Percentiles rank a stretch among this genome's conserved stretches.
Evolutionary conservation across 1,140 invertebrate species (phyloP).

Genomic region (Triops longicaudatus): DNA sequence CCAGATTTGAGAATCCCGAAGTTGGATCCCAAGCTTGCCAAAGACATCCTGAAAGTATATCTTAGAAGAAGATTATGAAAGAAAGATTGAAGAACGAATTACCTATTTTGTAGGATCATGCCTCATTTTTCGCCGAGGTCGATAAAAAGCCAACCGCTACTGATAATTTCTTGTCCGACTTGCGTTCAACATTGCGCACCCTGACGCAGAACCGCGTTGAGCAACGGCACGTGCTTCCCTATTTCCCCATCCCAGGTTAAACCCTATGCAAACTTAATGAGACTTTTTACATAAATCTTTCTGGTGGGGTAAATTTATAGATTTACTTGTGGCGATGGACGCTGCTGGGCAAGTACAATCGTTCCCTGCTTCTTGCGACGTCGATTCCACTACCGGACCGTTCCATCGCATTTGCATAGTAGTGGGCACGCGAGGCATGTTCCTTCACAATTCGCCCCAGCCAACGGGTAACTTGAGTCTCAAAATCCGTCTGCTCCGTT

Average conservation of each 20-base stretch:
- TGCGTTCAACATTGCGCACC: background rate
- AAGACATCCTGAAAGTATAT: background rate
- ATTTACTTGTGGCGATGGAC: background rate
- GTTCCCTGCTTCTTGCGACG: background rate
- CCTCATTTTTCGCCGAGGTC: background rate
- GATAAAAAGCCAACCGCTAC: background rate
- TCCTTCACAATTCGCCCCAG: conserved; percentile 9
- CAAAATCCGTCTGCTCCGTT: background rate
- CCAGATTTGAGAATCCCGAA: background rate
- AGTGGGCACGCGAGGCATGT: background rate
- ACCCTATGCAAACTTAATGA: background rate
- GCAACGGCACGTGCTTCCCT: background rate
- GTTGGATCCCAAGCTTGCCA: background rate
- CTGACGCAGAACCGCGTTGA: background rate
- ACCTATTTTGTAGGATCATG: background rate
- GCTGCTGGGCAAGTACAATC: background rate
- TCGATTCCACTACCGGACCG: background rate
- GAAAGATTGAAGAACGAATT: background rate
- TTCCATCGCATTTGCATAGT: conserved; percentile 12
- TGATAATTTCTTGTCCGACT: background rate
- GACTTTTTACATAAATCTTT: background rate
- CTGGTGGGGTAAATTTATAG: background rate
- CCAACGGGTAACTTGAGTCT: background rate
- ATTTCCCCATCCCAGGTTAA: background rate
- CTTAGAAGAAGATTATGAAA: background rate